phyloP scores from a whole-genome alignment of 2,797 vertebrate species.

The Danio aesculapii region DNA sequence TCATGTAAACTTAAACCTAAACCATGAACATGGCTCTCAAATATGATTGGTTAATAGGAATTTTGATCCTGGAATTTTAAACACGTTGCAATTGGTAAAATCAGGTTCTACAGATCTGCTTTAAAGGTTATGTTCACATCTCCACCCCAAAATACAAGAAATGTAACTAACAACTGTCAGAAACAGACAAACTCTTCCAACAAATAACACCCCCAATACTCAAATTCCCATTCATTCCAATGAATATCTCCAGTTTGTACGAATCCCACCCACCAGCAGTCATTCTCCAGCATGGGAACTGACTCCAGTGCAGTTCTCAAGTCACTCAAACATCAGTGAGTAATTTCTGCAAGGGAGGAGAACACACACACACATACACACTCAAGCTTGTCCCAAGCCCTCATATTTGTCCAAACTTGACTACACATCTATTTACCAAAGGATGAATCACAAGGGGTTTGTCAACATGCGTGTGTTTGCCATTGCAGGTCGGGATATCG shows the following conservation, averaged over 20 bases:
- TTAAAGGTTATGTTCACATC: neutral
- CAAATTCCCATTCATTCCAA: neutral
- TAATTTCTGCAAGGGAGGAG: slow-evolving; percentile 9
- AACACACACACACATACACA: slow-evolving; percentile 25
- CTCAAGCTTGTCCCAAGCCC: slow-evolving; percentile 14
- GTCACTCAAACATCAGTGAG: slow-evolving; percentile 55
- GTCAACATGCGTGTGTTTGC: slow-evolving; percentile 59
- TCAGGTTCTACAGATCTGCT: too few relatives aligned
- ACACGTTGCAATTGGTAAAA: too few relatives aligned
- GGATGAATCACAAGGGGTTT: slow-evolving; percentile 61
- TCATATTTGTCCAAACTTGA: slow-evolving; percentile 47
- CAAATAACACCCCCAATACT: neutral
- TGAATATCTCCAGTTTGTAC: neutral
- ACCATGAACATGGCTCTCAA: too few relatives aligned
- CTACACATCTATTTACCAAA: slow-evolving; percentile 58
- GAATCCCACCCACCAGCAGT: slow-evolving; percentile 1
- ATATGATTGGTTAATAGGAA: too few relatives aligned
- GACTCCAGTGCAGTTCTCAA: slow-evolving; percentile 53
- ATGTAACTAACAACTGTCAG: neutral
- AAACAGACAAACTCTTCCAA: neutral
- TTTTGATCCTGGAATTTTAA: too few relatives aligned
- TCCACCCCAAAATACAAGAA: neutral
- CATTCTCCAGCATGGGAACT: slow-evolving; percentile 52
- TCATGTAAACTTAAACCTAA: too few relatives aligned
- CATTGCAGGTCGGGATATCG: slow-evolving; percentile 49